Evolutionary conservation across 2,888 invertebrate species (phyloP).

Genomic region (Drosophila atroscutellata): DNA sequence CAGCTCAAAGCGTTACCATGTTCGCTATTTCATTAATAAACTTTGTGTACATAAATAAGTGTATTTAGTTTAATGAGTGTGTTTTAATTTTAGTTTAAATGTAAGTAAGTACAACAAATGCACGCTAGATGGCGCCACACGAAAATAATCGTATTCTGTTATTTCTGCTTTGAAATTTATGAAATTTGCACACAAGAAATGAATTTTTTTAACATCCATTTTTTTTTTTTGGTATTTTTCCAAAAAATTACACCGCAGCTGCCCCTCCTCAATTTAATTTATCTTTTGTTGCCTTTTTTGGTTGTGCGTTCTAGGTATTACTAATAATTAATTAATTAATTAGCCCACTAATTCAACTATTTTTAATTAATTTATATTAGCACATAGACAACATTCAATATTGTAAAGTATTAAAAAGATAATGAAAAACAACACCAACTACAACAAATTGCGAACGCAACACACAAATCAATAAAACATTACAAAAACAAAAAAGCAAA

Average conservation of each 20-base stretch:
- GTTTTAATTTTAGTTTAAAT: constrained; percentile 13
- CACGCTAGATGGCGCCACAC: constrained; percentile 55
- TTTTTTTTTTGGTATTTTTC: constrained; percentile 4
- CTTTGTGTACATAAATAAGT: constrained; percentile 70
- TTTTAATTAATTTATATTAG: constrained; percentile 78
- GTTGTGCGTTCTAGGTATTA: constrained; percentile 73
- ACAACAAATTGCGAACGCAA: constrained; percentile 59
- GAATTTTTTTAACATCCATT: constrained; percentile 6
- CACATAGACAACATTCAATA: constrained; percentile 58
- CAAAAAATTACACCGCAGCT: neutral
- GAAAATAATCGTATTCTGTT: constrained; percentile 25
- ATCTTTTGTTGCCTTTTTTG: constrained; percentile 47
- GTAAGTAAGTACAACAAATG: constrained; percentile 37
- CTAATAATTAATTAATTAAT: constrained; percentile 56
- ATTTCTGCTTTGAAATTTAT: constrained; percentile 41
- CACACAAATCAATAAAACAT: constrained; percentile 67
- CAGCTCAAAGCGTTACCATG: constrained; percentile 4
- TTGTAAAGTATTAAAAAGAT: constrained; percentile 78
- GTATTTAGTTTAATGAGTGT: constrained; percentile 52
- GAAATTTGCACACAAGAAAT: constrained; percentile 43
- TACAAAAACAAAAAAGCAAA: constrained; percentile 33
- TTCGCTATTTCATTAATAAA: constrained; percentile 12
- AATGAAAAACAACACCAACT: constrained; percentile 30
- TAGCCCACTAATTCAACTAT: constrained; percentile 54
- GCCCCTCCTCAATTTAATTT: constrained; percentile 26